Evolutionary conservation across 2,888 invertebrate genomes (phyloP), one percentile per base, ranked within the genome.

Genomic region (Cryptus viduatorius): DNA sequence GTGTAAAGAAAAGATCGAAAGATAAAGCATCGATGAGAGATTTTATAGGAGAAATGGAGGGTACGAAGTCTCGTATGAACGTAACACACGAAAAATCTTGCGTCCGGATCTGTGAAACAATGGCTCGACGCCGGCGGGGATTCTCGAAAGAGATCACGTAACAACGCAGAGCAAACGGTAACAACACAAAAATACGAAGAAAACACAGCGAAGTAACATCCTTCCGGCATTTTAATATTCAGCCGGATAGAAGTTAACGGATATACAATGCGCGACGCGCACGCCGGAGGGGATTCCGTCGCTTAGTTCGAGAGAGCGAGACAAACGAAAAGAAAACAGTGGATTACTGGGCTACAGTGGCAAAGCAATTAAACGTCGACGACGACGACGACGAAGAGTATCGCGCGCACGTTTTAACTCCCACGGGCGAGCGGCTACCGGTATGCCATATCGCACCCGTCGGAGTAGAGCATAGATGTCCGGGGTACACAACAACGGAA

Each of bases 221-320:
- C 86, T 86, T 86, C 86, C 86, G 86, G 85, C 86, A 86, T 86
- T 84, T 85, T 86, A 84, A 86, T 85, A 86, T 84, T 86, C 86
- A 73, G 59, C 81, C 83, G 84, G 79, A 84, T 84, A 72, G 69
- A 31, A 65, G 78, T 79, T 71, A 84, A 84, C 68, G 84, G 73
- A 29, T 61, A n/a, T 75, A 69, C 75, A 78, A 78, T 78, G 77
- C 24, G 50, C 14, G 61, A 61, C 29, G 61, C 29, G 29, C 29
- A 14, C 8, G 12, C 61, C 37, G 7, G 37, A 37, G 29, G 61
- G 14, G 31, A n/a, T 14, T 29, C 61, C n/a, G 29, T n/a, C 16
- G 16, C 16, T 19, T 12, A 24, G 56, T 24, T 24, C 0, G 24
- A 24, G 56, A 16, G 53, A 19, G 8, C 10, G 12, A 29, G 56